These are phyloP conservation scores for Oryzias dopingdopingensis DNA, from an alignment of 2,797 vertebrate genomes.

Conservation along the genomic window DNA sequence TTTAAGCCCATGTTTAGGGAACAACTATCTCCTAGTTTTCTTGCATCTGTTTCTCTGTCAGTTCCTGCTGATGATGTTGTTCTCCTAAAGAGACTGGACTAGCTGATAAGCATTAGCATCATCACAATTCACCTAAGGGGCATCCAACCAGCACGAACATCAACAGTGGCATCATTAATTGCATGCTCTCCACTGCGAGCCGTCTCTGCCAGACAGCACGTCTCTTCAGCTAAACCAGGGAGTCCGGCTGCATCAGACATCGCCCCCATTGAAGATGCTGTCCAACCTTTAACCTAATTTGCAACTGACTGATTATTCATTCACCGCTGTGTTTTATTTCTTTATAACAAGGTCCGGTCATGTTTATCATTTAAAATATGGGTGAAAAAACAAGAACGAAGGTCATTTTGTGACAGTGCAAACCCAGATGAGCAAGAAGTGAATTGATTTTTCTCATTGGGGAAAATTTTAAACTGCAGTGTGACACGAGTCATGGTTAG, in stretches of 20 bases:
- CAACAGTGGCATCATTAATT: conserved; percentile 54
- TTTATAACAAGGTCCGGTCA: conserved; percentile 32
- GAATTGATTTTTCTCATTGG: too few relatives aligned
- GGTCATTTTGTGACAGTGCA: too few relatives aligned
- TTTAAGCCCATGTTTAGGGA: conserved; percentile 12
- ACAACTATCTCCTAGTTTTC: conserved; percentile 16
- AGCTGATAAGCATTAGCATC: conserved; percentile 56
- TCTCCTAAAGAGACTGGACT: conserved; percentile 58
- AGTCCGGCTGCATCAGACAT: conserved; percentile 40
- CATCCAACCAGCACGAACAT: conserved; percentile 52
- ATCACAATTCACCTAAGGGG: conserved; percentile 52
- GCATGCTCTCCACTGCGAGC: conserved; percentile 62
- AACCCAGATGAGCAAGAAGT: too few relatives aligned
- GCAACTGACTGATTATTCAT: conserved; percentile 45
- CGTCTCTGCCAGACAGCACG: conserved; percentile 57
- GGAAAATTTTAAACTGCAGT: too few relatives aligned
- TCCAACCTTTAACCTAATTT: conserved; percentile 51
- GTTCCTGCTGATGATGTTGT: conserved; percentile 58
- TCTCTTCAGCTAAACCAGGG: conserved; percentile 37
- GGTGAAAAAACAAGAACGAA: too few relatives aligned
- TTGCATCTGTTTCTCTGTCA: conserved; percentile 45
- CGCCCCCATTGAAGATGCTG: conserved; percentile 36
- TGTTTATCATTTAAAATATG: conserved; percentile 6
- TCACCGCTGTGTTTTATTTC: conserved; percentile 32
- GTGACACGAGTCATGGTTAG: too few relatives aligned